phyloP scores from a whole-genome alignment of 2,113 vertebrate genomes.

The Mirza zaza region DNA sequence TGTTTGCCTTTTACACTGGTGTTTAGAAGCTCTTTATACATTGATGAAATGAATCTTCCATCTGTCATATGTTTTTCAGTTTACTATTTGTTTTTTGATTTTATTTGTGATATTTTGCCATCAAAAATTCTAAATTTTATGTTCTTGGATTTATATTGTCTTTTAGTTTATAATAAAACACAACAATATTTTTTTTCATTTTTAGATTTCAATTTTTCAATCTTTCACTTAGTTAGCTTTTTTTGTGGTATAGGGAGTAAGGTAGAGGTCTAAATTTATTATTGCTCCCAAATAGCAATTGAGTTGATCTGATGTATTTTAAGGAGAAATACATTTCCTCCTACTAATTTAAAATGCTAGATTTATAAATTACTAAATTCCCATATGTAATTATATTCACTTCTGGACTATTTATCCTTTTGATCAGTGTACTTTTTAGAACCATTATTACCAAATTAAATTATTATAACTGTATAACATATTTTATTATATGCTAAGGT shows the following conservation, averaged over 20 bases:
- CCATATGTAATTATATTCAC: neutral
- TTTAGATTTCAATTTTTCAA: neutral
- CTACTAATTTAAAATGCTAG: neutral
- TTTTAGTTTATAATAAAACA: neutral
- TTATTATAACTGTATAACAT: neutral
- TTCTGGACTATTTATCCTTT: neutral
- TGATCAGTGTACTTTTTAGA: neutral
- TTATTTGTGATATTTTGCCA: conserved; percentile 53
- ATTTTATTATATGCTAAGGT: neutral
- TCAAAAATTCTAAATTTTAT: conserved; percentile 50
- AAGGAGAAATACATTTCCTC: neutral
- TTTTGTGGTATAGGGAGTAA: neutral
- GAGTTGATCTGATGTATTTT: neutral
- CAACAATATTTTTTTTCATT: neutral
- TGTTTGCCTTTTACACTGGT: neutral
- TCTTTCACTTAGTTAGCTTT: neutral
- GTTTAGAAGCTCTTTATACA: conserved; percentile 27
- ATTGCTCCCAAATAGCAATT: neutral
- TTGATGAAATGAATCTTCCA: conserved; percentile 56
- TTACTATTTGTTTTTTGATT: conserved; percentile 57
- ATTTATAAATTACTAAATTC: conserved; percentile 7
- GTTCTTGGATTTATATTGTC: conserved; percentile 24
- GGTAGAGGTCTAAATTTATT: neutral
- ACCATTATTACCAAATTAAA: neutral
- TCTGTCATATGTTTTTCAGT: conserved; percentile 52